phyloP scores from a whole-genome alignment of 23 tunicate genomes.

The Corella eumyota region DNA sequence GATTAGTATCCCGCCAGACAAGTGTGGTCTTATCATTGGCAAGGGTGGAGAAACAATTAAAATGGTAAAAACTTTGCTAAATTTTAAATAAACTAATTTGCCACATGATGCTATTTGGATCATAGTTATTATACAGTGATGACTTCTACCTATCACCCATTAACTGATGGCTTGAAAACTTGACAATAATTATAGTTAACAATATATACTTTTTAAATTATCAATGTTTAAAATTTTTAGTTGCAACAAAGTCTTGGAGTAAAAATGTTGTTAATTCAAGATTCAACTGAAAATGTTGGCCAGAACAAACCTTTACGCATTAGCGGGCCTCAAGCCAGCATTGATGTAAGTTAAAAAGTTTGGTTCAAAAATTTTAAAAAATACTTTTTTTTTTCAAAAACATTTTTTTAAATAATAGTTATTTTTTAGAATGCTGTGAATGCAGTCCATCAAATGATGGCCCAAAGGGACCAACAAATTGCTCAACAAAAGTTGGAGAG shows the following conservation, averaged over 20 bases:
- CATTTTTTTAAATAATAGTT: not conserved
- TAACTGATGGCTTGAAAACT: slow-evolving; percentile 37
- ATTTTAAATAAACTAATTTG: no score
- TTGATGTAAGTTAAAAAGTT: slow-evolving; percentile 48
- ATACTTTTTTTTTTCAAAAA: not conserved
- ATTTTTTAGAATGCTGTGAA: slow-evolving; percentile 73
- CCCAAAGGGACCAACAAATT: slow-evolving; percentile 73
- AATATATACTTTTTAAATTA: no score
- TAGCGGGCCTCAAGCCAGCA: slow-evolving; percentile 59
- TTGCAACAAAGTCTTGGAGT: slow-evolving; percentile 78
- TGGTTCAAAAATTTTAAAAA: not conserved
- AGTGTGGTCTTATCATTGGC: slow-evolving; percentile 97
- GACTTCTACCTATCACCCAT: slow-evolving; percentile 63
- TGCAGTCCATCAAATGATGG: slow-evolving; percentile 87
- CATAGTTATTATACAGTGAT: slow-evolving; percentile 11
- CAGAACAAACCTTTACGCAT: slow-evolving; percentile 75
- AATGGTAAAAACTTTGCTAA: slow-evolving; percentile 49
- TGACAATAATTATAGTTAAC: no score
- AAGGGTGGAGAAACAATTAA: slow-evolving; percentile 97
- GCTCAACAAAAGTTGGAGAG: slow-evolving; percentile 57
- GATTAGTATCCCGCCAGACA: slow-evolving; percentile 87
- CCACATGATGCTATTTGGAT: slow-evolving; percentile 41
- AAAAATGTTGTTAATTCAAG: slow-evolving; percentile 81
- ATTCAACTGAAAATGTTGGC: slow-evolving; percentile 86
- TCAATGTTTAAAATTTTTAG: no score